Percentiles rank a stretch among this genome's conserved stretches.
phyloP scores from a whole-genome alignment of 2,113 vertebrate species.

The Ictalurus furcatus region DNA sequence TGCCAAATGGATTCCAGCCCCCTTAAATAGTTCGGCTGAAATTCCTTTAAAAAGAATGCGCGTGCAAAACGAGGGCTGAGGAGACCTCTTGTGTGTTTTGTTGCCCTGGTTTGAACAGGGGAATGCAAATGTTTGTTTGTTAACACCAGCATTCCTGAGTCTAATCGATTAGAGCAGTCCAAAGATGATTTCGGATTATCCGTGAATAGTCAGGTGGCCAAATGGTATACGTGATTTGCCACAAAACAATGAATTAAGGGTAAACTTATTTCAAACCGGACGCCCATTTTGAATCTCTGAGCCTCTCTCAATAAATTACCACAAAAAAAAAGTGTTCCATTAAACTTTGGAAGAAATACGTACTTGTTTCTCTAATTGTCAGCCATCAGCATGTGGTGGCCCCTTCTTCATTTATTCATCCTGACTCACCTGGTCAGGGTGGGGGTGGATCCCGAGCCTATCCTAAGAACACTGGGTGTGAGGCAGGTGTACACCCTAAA shows the following conservation, averaged over 20 bases:
- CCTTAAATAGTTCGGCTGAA: conserved; percentile 45
- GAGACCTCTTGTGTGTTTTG: not conserved
- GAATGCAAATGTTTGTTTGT: not conserved
- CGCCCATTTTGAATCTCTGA: not conserved
- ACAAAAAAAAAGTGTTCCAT: not conserved
- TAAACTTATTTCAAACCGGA: not conserved
- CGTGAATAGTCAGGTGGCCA: not conserved
- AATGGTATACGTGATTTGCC: not conserved
- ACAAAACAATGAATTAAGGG: not conserved
- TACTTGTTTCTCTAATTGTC: not conserved
- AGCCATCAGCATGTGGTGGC: not conserved
- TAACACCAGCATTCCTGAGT: not conserved
- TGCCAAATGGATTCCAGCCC: conserved; percentile 28
- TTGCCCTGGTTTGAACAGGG: not conserved
- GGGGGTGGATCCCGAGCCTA: not conserved
- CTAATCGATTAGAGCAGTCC: not conserved
- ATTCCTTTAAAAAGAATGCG: conserved; percentile 40
- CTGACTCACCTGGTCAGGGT: not conserved
- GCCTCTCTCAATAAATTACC: not conserved
- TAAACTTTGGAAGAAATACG: not conserved
- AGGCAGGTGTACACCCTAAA: not conserved
- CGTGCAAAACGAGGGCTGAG: not conserved
- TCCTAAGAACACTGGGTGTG: not conserved
- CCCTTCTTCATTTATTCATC: not conserved
- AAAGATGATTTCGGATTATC: not conserved